A percentile compares a stretch with the other conserved stretches of the same genome.
These are phyloP conservation scores for Rallus crepitans DNA, from an alignment of 2,797 vertebrate species.

Conservation along the genomic window DNA sequence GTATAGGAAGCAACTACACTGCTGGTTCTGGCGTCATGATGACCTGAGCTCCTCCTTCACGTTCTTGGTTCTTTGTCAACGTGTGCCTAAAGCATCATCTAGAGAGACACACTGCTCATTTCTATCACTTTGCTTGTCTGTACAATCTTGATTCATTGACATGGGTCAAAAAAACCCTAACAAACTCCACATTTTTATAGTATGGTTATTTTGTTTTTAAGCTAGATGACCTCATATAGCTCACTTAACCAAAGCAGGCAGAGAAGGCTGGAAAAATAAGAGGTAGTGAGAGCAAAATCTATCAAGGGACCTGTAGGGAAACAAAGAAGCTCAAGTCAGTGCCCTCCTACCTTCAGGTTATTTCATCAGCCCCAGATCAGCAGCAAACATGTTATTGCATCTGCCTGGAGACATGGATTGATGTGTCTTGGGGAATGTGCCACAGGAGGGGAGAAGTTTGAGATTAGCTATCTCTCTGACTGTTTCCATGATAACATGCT, in stretches of 20 bases:
- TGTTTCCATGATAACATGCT: background rate
- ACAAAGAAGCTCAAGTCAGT: background rate
- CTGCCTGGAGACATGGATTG: background rate
- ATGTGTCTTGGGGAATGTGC: background rate
- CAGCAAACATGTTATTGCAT: conserved; percentile 4
- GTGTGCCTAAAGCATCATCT: background rate
- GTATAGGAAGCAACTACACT: background rate
- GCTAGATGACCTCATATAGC: background rate
- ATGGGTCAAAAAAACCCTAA: background rate
- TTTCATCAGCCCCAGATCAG: background rate
- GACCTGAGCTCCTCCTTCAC: background rate
- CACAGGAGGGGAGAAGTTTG: background rate
- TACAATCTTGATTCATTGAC: background rate
- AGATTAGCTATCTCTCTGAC: background rate
- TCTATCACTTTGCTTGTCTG: background rate
- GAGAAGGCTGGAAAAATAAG: background rate
- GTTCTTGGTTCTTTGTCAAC: accelerated
- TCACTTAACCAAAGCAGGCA: background rate
- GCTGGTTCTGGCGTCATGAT: background rate
- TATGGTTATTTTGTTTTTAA: background rate
- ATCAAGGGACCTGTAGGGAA: background rate
- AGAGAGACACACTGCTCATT: background rate
- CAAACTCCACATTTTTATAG: background rate
- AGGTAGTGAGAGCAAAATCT: background rate
- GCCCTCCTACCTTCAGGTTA: background rate